These are phyloP conservation scores for Andrena marginata DNA, from an alignment of 2,888 invertebrate genomes.

Conservation along the genomic window DNA sequence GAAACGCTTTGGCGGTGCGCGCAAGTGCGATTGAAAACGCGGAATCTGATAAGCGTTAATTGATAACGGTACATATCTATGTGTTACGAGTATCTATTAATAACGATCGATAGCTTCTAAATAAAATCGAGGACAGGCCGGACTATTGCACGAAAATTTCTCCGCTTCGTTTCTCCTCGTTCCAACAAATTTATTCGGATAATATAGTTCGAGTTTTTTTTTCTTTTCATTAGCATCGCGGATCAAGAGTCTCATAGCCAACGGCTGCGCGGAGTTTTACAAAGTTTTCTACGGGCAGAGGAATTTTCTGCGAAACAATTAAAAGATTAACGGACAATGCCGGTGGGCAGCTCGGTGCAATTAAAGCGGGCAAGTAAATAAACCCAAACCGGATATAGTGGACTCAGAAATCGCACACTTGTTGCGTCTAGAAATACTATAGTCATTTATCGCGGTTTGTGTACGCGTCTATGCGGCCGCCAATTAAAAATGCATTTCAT, in stretches of 20 bases:
- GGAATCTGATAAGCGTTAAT: background rate
- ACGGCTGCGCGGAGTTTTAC: background rate
- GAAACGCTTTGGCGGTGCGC: background rate
- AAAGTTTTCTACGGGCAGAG: background rate
- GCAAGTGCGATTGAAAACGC: background rate
- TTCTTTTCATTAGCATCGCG: too few species aligned
- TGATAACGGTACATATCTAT: background rate
- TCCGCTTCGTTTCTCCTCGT: background rate
- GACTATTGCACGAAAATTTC: background rate
- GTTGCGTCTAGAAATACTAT: conserved; percentile 73
- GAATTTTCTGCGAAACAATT: background rate
- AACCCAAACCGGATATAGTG: conserved; percentile 68
- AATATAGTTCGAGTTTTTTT: background rate
- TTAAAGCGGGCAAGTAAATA: conserved; percentile 51
- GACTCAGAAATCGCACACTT: conserved; percentile 75
- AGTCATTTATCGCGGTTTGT: conserved; percentile 67
- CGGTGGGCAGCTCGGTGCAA: conserved; percentile 31
- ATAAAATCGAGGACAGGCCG: too few species aligned
- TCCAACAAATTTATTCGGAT: background rate
- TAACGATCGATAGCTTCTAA: background rate
- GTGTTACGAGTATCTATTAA: too few species aligned
- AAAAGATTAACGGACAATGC: background rate
- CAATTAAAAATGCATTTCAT: conserved; percentile 71
- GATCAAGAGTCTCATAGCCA: background rate
- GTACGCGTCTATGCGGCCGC: conserved; percentile 51